Percentiles rank a stretch among this genome's conserved stretches.
phyloP scores from a whole-genome alignment of 2,888 invertebrate genomes.

The Ischnus inquisitorius region DNA sequence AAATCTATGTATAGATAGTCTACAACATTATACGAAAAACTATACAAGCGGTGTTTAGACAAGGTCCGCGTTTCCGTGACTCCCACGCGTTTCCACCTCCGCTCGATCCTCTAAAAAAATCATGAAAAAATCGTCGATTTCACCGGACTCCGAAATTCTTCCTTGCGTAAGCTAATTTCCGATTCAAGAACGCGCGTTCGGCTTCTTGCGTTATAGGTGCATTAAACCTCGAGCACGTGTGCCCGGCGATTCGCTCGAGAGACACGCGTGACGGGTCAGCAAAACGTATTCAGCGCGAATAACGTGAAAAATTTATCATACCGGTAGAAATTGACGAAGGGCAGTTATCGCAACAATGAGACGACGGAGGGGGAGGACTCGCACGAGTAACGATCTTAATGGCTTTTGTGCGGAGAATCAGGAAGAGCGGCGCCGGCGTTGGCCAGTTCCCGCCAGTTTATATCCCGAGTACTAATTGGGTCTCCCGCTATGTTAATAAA shows the following conservation, averaged over 20 bases:
- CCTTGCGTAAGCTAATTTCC: constrained; percentile 31
- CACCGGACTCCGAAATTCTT: constrained; percentile 55
- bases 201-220: constrained; percentile 3
- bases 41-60: background rate
- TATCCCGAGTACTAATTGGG: constrained; percentile 38
- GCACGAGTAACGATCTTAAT: constrained; percentile 19
- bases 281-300: background rate
- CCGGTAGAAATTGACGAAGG: constrained; percentile 1
- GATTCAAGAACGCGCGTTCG: background rate
- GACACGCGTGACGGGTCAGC: background rate
- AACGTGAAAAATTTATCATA: background rate
- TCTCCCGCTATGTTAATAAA: background rate
- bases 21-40: background rate
- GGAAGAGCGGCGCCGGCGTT: constrained; percentile 35
- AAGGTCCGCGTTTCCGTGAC: background rate
- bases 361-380: background rate
- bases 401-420: constrained; percentile 34
- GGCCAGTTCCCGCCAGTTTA: constrained; percentile 50
- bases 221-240: constrained; percentile 1
- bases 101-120: background rate
- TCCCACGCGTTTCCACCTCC: constrained; percentile 37
- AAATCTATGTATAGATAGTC: no score
- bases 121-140: constrained; percentile 38
- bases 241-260: background rate
- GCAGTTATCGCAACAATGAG: background rate